These are phyloP conservation scores for Magallana ariakensis DNA, from an alignment of 1,140 invertebrate genomes.

Conservation along the genomic window DNA sequence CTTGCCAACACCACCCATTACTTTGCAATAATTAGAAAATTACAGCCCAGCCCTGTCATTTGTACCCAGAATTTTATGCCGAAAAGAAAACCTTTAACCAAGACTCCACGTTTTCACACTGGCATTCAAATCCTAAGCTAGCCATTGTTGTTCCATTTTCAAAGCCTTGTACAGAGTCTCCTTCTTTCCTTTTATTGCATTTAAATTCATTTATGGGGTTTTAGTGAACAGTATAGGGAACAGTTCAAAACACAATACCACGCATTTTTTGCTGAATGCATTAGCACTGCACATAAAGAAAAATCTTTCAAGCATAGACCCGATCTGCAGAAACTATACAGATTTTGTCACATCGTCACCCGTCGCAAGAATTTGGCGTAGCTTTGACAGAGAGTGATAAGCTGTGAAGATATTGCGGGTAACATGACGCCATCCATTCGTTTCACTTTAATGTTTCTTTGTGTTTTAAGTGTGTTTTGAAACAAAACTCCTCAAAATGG, in stretches of 20 bases:
- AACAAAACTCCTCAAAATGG: slow-evolving; percentile 30
- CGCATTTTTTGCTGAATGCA: slow-evolving; percentile 9
- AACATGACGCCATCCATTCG: neutral
- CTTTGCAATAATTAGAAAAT: slow-evolving; percentile 13
- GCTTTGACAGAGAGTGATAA: neutral
- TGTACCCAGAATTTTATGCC: neutral
- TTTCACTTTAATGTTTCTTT: slow-evolving; percentile 33
- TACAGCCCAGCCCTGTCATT: slow-evolving; percentile 13
- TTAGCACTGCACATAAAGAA: neutral
- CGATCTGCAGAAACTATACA: slow-evolving; percentile 11
- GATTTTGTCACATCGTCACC: neutral
- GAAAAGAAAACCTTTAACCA: slow-evolving; percentile 8
- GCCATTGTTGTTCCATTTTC: slow-evolving; percentile 25
- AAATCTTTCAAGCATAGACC: neutral
- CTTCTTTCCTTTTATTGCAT: slow-evolving; percentile 6
- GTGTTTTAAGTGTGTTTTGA: slow-evolving; percentile 29
- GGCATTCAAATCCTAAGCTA: slow-evolving; percentile 12
- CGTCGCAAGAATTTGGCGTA: neutral
- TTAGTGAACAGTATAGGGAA: slow-evolving; percentile 26
- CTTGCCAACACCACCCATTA: slow-evolving; percentile 25
- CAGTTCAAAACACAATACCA: slow-evolving; percentile 24
- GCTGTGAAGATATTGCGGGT: neutral
- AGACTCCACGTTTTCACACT: slow-evolving; percentile 14
- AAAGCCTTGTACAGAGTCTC: neutral
- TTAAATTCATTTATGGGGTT: slow-evolving; percentile 35